Evolutionary conservation across 2,113 vertebrate species (phyloP).

Genomic region (Aphyosemion australe): DNA sequence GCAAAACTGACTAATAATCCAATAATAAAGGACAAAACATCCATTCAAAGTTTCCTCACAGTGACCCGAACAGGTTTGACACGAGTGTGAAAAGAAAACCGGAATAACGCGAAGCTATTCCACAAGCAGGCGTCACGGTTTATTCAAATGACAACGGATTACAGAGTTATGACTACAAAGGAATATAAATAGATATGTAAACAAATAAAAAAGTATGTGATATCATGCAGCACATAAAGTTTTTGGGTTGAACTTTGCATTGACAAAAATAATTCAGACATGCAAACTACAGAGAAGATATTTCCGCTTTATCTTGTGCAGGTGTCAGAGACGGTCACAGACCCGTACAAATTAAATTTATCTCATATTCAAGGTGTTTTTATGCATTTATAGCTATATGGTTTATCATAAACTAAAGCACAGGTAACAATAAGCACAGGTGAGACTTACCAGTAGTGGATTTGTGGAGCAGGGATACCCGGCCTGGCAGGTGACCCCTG

Average conservation of each 20-base stretch:
- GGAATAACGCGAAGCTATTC: neutral
- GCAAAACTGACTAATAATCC: neutral
- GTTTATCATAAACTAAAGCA: neutral
- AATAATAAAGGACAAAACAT: neutral
- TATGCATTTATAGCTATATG: too few species aligned
- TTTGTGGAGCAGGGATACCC: constrained; percentile 68
- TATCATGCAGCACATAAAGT: constrained; percentile 6
- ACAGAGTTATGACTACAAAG: neutral
- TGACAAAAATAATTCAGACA: neutral
- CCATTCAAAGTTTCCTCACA: constrained; percentile 2
- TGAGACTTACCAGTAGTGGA: constrained; percentile 66
- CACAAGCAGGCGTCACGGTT: neutral
- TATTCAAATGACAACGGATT: constrained; percentile 36
- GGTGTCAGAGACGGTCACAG: too few species aligned
- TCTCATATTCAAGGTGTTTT: too few species aligned
- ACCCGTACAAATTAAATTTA: too few species aligned
- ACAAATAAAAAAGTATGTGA: constrained; percentile 15
- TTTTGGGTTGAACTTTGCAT: constrained; percentile 19
- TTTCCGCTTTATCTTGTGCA: too few species aligned
- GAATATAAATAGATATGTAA: constrained; percentile 25
- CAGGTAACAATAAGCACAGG: neutral
- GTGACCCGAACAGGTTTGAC: constrained; percentile 9
- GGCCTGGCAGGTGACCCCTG: constrained; percentile 72
- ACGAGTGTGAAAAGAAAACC: constrained; percentile 24
- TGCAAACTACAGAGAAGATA: neutral